phyloP scores from a whole-genome alignment of 1,140 invertebrate species.

The Forficula auricularia region DNA sequence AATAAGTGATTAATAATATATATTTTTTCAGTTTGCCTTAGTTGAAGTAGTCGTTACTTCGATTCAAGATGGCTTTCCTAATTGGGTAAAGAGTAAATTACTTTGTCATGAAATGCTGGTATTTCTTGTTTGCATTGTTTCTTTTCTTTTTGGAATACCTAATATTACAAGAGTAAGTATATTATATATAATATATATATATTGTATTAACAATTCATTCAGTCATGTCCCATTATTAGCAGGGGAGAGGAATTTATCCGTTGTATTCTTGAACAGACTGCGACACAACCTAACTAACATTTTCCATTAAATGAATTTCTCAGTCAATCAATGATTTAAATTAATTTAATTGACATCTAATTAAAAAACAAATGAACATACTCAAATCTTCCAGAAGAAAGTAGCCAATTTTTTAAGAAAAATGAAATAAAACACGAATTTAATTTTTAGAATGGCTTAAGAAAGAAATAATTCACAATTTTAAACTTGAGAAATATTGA shows the following conservation, averaged over 20 bases:
- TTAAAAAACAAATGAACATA: no score
- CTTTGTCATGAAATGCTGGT: conserved; percentile 76
- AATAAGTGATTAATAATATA: conserved; percentile 1
- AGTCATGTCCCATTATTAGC: background rate
- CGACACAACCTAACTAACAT: background rate
- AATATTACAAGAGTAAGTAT: conserved; percentile 55
- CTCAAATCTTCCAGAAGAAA: no score
- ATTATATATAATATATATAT: conserved; percentile 6
- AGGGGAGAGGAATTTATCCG: background rate
- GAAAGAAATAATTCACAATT: no score
- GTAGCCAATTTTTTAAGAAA: no score
- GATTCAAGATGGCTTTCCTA: conserved; percentile 75
- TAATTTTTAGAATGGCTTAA: no score
- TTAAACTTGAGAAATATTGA: no score
- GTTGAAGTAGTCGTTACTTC: conserved; percentile 84
- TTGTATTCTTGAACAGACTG: background rate
- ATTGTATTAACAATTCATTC: background rate
- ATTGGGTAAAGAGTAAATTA: conserved; percentile 59
- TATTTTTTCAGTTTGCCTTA: conserved; percentile 55
- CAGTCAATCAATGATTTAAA: background rate
- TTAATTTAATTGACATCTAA: background rate
- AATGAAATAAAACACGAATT: no score
- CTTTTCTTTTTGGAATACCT: conserved; percentile 66
- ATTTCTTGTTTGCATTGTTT: conserved; percentile 61
- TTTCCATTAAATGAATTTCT: background rate